A percentile compares a stretch with the other conserved stretches of the same genome.
These are phyloP conservation scores for Sphenopsis melanotis DNA, from an alignment of 2,797 vertebrate species.

Conservation along the genomic window DNA sequence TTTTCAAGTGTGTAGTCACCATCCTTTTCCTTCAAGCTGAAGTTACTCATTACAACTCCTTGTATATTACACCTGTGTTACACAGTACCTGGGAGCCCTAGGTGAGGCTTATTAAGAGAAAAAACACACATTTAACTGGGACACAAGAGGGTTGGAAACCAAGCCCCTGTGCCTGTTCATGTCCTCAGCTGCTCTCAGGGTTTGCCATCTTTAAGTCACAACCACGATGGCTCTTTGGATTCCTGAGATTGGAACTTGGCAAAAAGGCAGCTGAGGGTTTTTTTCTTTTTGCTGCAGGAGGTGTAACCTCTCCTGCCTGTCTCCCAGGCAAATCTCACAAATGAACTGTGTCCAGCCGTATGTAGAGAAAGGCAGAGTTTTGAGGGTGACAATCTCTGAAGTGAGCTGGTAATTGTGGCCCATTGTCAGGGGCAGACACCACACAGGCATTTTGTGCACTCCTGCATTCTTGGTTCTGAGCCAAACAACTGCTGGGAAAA, in stretches of 20 bases:
- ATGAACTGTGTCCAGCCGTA: background rate
- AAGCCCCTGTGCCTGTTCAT: background rate
- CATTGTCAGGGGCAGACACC: background rate
- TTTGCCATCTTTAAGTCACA: background rate
- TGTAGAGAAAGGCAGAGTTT: background rate
- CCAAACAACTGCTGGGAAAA: conserved; percentile 12
- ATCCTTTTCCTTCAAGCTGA: background rate
- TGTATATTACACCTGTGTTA: background rate
- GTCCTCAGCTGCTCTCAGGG: background rate
- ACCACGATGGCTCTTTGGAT: background rate
- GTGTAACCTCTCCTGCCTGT: background rate
- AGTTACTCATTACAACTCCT: background rate
- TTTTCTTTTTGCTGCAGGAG: background rate
- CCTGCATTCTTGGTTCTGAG: background rate
- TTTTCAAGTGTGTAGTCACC: background rate
- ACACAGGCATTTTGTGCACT: background rate
- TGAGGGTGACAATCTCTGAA: background rate
- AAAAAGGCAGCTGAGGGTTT: background rate
- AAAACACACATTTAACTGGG: background rate
- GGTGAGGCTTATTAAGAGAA: background rate
- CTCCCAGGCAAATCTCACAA: background rate
- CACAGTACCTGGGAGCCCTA: background rate
- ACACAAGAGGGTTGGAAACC: background rate
- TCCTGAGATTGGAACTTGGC: background rate
- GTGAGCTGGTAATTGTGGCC: background rate